Conservation (phyloP, 2,888 invertebrate species). For the Rhagonycha fulva region DNA sequence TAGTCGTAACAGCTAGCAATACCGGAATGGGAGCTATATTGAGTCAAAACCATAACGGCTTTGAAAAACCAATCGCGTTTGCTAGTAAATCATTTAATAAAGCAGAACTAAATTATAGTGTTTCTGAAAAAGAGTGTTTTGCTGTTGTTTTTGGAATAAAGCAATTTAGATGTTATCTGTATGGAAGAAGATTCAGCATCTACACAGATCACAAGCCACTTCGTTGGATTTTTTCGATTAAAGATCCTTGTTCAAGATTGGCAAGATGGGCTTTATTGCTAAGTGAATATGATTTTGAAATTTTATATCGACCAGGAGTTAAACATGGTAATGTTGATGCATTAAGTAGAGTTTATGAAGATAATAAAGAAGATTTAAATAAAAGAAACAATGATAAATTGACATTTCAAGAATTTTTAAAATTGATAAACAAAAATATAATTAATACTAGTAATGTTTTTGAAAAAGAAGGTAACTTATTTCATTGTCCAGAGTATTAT, state of each 20-base stretch:
- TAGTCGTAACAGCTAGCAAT: too few relatives aligned
- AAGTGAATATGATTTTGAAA: conserved; percentile 42
- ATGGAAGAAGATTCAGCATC: too few relatives aligned
- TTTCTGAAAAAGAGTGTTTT: conserved; percentile 47
- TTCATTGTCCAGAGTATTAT: neutral
- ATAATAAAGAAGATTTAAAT: too few relatives aligned
- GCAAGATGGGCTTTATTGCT: conserved; percentile 42
- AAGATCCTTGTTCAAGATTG: conserved; percentile 41
- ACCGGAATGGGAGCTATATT: conserved; percentile 30
- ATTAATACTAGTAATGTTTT: neutral
- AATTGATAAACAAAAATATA: neutral
- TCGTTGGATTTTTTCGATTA: conserved; percentile 41
- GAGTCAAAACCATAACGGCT: conserved; percentile 9
- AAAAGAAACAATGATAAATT: too few relatives aligned
- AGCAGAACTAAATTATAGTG: conserved; percentile 45
- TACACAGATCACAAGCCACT: conserved; percentile 35
- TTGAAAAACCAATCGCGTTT: conserved; percentile 46
- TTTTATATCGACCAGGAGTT: conserved; percentile 38
- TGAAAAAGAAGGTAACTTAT: neutral
- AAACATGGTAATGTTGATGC: neutral
- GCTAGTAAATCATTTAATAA: conserved; percentile 43
- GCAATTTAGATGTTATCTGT: too few relatives aligned
- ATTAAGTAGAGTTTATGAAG: neutral
- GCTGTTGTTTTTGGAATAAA: neutral
- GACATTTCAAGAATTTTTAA: neutral